phyloP scores from a whole-genome alignment of 1,140 invertebrate genomes.

The Daktulosphaira vitifoliae region DNA sequence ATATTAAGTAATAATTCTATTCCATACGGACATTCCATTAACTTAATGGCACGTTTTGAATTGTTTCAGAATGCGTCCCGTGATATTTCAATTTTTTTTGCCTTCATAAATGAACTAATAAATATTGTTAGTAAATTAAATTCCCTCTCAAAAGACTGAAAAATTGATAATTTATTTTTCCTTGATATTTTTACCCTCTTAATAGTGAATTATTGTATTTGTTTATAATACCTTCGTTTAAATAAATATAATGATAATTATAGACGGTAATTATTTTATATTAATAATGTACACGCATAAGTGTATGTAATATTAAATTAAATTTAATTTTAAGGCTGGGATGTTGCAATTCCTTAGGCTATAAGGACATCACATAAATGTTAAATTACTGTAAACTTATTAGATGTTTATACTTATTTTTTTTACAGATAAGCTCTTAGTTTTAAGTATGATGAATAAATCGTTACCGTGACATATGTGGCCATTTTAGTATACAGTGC shows the following conservation, averaged over 20 bases:
- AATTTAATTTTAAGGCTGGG: constrained; percentile 15
- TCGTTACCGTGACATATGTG: constrained; percentile 28
- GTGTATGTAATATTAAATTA: too few relatives aligned
- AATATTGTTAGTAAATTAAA: constrained; percentile 18
- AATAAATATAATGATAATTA: too few relatives aligned
- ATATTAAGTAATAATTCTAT: not conserved
- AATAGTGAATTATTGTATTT: too few relatives aligned
- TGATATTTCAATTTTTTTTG: too few relatives aligned
- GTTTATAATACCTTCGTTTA: too few relatives aligned
- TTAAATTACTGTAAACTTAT: too few relatives aligned
- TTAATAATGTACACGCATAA: too few relatives aligned
- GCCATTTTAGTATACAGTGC: constrained; percentile 1
- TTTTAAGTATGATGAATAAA: constrained; percentile 12
- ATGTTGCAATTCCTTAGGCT: constrained; percentile 21
- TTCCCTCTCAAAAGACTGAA: constrained; percentile 25
- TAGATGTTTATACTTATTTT: too few relatives aligned
- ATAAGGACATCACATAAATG: constrained; percentile 22
- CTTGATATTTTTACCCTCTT: not conserved
- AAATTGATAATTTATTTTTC: constrained; percentile 12
- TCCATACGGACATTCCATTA: not conserved
- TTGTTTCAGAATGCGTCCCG: too few relatives aligned
- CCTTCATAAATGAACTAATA: too few relatives aligned
- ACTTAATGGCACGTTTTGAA: not conserved
- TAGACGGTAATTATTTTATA: too few relatives aligned
- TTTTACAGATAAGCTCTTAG: too few relatives aligned